Evolutionary conservation across 1,140 invertebrate species (phyloP), one percentile per base, ranked within the genome.

Genomic region (Choristoneura fumiferana): DNA sequence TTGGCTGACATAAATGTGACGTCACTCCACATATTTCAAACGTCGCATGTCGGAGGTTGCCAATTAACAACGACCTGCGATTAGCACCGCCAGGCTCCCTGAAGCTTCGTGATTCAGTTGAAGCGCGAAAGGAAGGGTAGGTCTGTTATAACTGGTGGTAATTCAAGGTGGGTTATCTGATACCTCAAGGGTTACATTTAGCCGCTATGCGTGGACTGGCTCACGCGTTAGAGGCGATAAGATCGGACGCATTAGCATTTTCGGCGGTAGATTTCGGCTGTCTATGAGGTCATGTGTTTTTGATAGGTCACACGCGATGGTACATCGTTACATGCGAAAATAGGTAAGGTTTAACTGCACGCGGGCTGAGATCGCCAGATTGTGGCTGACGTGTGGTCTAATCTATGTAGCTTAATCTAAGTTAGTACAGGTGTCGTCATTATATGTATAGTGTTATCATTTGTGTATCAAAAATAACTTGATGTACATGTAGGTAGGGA

Each of bases 1-100:
- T 87, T 88, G 79, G 82, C 76, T 84, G 82, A 87, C 84, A 88
- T 85, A 85, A 87, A 87, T 83, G 85, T 86, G 81, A 85, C 85
- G 85, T 88, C 85, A 85, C 75, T 77, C 65, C 80, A 86, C 85
- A 88, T 86, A 86, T 85, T 86, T 88, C 78, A 81, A 72, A 60
- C 73, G 73, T 84, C 77, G 83, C 83, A 84, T 85, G 81, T 71
- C 69, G 14, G 18, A 34, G 29, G 9, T 40, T 52, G 22, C 82
- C 72, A 75, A 18, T 58, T 22, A 64, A 67, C 39, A 1, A n/a
- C 34, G 74, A 76, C 29, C 75, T 14, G n/a, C 38, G 55, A 52
- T 37, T 57, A 38, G 39, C 33, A n/a, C 22, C 22, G 22, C 22
- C 6, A 3, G 22, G 22, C 22, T 29, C 22, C 22, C 22, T 29